These are phyloP conservation scores for Peromyscus polionotus DNA, from an alignment of 2,113 vertebrate species.

Conservation along the genomic window DNA sequence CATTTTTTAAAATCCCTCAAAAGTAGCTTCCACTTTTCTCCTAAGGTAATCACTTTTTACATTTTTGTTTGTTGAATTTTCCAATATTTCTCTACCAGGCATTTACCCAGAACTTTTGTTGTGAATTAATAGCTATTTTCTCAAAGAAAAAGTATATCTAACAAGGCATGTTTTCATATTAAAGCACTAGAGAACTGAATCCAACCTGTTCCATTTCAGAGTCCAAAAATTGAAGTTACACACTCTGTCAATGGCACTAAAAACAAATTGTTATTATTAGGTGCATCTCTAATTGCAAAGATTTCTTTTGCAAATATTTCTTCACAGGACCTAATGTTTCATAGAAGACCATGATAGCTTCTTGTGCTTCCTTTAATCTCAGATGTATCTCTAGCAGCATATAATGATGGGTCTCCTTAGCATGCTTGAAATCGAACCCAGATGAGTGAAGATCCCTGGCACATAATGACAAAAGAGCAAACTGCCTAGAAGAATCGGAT, in stretches of 20 bases:
- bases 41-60: neutral
- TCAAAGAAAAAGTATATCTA: constrained; percentile 34
- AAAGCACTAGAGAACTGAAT: constrained; percentile 32
- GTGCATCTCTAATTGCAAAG: constrained; percentile 66
- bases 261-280: constrained; percentile 35
- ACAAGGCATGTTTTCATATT: neutral
- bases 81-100: neutral
- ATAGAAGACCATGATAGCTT: constrained; percentile 50
- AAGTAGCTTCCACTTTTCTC: neutral
- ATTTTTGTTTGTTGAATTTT: constrained; percentile 31
- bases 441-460: constrained; percentile 45
- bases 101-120: constrained; percentile 7
- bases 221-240: neutral
- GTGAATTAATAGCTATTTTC: constrained; percentile 40
- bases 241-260: constrained; percentile 23
- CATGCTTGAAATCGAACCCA: constrained; percentile 46
- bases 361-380: constrained; percentile 57
- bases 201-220: neutral
- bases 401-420: constrained; percentile 61
- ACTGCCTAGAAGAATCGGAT: neutral
- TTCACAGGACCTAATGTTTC: constrained; percentile 64
- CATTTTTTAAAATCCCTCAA: neutral
- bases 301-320: constrained; percentile 75
- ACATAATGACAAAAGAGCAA: neutral
- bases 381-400: constrained; percentile 43